A percentile compares a stretch with the other conserved stretches of the same genome.
Evolutionary conservation across 2,113 vertebrate genomes (phyloP).

Genomic region (Charina bottae): DNA sequence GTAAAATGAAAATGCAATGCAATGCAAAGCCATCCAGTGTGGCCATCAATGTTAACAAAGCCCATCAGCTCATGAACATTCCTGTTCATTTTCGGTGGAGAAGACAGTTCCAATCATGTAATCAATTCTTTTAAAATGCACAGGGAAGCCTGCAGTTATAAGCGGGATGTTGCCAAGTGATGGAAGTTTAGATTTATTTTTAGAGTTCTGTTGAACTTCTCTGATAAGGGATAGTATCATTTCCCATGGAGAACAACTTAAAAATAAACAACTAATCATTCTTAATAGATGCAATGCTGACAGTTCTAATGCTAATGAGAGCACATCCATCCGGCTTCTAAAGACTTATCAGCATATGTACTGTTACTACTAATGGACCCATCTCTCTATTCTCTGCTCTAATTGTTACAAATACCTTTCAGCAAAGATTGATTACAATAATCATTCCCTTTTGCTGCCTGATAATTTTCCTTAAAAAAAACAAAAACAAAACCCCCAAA

Average conservation of each 20-base stretch:
- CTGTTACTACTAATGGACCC: slow-evolving; percentile 4
- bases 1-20: background rate
- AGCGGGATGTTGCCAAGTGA: background rate
- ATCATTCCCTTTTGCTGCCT: background rate
- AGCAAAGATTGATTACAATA: background rate
- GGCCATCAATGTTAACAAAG: background rate
- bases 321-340: slow-evolving; percentile 22
- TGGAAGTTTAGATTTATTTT: slow-evolving; percentile 17
- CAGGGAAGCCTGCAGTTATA: background rate
- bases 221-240: slow-evolving; percentile 34
- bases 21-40: background rate
- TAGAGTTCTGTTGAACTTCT: slow-evolving; percentile 28
- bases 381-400: background rate
- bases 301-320: slow-evolving; percentile 46
- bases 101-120: background rate
- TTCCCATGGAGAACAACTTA: slow-evolving; percentile 41
- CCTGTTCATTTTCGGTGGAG: background rate
- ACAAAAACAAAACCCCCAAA: background rate
- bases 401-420: background rate
- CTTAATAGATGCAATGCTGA: slow-evolving; percentile 56
- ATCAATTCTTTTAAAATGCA: background rate
- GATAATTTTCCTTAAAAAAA: background rate
- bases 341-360: slow-evolving; percentile 28
- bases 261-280: slow-evolving; percentile 58
- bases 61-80: background rate